phyloP scores from a whole-genome alignment of 2,888 invertebrate species.

The Nasonia oneida region DNA sequence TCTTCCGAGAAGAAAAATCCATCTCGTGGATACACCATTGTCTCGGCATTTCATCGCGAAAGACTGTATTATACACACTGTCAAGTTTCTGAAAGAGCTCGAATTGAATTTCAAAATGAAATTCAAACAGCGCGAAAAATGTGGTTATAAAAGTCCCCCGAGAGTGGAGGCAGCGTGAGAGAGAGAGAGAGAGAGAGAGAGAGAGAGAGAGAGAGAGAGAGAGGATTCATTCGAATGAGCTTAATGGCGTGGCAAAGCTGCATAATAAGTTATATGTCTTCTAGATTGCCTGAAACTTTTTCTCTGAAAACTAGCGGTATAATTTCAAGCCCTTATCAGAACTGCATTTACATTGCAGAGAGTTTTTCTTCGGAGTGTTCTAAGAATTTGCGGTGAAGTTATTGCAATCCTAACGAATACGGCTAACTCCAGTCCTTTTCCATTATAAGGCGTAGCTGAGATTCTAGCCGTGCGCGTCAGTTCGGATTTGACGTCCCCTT shows the following conservation, averaged over 20 bases:
- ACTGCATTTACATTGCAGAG: too few relatives aligned
- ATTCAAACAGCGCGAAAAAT: not conserved
- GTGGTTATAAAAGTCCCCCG: not conserved
- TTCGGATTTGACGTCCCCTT: not conserved
- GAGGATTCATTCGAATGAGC: not conserved
- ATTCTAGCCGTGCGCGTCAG: not conserved
- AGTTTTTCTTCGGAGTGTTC: not conserved
- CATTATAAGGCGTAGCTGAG: too few relatives aligned
- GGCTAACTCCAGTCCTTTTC: not conserved
- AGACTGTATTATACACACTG: not conserved
- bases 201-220: not conserved
- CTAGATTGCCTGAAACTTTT: not conserved
- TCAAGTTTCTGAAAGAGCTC: not conserved
- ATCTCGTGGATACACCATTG: not conserved
- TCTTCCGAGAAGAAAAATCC: not conserved
- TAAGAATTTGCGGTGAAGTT: not conserved
- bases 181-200: constrained; percentile 21
- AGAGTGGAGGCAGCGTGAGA: not conserved
- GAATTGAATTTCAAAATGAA: constrained; percentile 10
- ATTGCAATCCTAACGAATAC: not conserved
- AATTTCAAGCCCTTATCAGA: too few relatives aligned
- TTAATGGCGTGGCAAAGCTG: not conserved
- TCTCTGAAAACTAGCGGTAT: not conserved
- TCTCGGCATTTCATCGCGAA: not conserved
- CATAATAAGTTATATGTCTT: not conserved